Percentiles rank a stretch among this genome's conserved stretches.
Conservation (phyloP, 1,140 invertebrate genomes). For the Monomorium pharaonis region DNA sequence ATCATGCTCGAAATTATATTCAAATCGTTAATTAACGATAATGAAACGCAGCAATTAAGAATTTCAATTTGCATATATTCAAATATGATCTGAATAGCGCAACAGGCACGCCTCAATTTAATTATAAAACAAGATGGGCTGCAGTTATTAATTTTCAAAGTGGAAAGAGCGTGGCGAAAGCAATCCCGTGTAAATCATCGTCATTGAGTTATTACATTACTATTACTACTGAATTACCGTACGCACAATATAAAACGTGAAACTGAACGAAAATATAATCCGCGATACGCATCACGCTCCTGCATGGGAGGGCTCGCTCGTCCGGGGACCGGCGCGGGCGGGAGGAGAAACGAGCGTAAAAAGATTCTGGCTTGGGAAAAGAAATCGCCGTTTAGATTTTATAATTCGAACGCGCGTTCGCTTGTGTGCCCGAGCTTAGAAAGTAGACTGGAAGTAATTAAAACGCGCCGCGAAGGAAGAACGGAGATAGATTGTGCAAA, state of each 20-base stretch:
- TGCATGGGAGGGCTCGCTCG: background rate
- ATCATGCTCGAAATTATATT: background rate
- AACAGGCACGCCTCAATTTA: slow-evolving; percentile 3
- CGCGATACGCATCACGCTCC: slow-evolving; percentile 22
- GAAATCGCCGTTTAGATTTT: slow-evolving; percentile 53
- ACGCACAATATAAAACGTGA: slow-evolving; percentile 22
- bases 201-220: slow-evolving; percentile 27
- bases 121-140: background rate
- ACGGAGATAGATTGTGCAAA: background rate
- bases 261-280: slow-evolving; percentile 33
- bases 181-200: slow-evolving; percentile 34
- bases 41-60: background rate
- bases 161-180: slow-evolving; percentile 44
- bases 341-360: slow-evolving; percentile 37
- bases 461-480: background rate
- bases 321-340: background rate
- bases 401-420: slow-evolving; percentile 42
- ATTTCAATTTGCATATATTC: slow-evolving; percentile 8
- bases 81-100: background rate
- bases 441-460: slow-evolving; percentile 52
- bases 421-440: slow-evolving; percentile 45
- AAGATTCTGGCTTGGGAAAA: slow-evolving; percentile 48
- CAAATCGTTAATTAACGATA: background rate
- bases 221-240: slow-evolving; percentile 20
- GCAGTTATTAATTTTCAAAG: slow-evolving; percentile 15